phyloP scores from a whole-genome alignment of 92 coral and sea anemone genomes.

The Paragorgia papillata region DNA sequence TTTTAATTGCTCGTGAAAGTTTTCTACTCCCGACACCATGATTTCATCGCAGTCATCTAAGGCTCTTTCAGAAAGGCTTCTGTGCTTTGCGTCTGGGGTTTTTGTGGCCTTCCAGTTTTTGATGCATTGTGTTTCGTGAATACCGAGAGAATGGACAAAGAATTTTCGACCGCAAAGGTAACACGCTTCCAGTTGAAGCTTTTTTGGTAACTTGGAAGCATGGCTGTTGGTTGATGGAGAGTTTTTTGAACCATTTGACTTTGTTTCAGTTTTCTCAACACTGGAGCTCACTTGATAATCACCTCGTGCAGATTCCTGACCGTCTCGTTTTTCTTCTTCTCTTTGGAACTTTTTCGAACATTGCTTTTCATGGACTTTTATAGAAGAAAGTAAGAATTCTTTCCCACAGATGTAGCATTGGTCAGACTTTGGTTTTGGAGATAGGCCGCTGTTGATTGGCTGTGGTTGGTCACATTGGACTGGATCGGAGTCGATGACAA shows the following conservation, averaged over 20 bases:
- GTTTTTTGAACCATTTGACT: slow-evolving; percentile 55
- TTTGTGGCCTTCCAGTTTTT: slow-evolving; percentile 79
- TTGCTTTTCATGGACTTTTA: slow-evolving; percentile 94
- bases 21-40: neutral
- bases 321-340: slow-evolving; percentile 12
- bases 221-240: slow-evolving; percentile 46
- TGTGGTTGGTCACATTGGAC: neutral
- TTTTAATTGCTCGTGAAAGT: neutral
- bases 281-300: neutral
- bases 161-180: slow-evolving; percentile 93
- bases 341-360: slow-evolving; percentile 78
- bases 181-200: slow-evolving; percentile 78
- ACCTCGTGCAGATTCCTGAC: neutral
- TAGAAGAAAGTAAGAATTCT: slow-evolving; percentile 86
- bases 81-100: slow-evolving; percentile 25
- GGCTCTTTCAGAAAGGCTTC: neutral
- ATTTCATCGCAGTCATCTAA: slow-evolving; percentile 45
- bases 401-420: slow-evolving; percentile 95
- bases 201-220: slow-evolving; percentile 40
- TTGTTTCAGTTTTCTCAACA: slow-evolving; percentile 22
- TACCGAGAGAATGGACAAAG: slow-evolving; percentile 76
- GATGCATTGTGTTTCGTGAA: slow-evolving; percentile 94
- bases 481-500: neutral
- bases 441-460: neutral
- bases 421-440: slow-evolving; percentile 76